A percentile compares a stretch with the other conserved stretches of the same genome.
Conservation (phyloP, 2,797 vertebrate genomes). For the Hypotaenidia okinawae region DNA sequence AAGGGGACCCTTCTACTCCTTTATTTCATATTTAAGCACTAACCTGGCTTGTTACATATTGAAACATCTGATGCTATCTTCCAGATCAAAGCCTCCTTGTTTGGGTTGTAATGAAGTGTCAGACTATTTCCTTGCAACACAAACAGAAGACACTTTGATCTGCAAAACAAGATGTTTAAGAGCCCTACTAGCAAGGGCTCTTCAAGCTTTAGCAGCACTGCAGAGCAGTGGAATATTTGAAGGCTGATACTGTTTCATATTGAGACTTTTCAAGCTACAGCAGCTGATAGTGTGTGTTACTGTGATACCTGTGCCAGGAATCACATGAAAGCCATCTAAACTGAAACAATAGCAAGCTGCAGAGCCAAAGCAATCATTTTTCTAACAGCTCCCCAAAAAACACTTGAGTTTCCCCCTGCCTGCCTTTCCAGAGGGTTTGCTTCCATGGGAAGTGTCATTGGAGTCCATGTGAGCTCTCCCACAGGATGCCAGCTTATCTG, state of each 20-base stretch:
- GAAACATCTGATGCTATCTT: slow-evolving; percentile 57
- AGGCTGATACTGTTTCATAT: background rate
- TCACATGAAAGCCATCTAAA: background rate
- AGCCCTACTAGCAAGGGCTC: slow-evolving; percentile 12
- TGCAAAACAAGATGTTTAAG: slow-evolving; percentile 51
- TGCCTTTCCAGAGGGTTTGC: background rate
- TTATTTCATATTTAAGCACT: background rate
- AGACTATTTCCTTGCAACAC: slow-evolving; percentile 6
- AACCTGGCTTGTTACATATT: slow-evolving; percentile 40
- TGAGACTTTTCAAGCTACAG: background rate
- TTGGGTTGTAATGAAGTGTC: slow-evolving; percentile 61
- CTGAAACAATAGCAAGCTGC: background rate
- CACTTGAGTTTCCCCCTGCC: rapidly evolving
- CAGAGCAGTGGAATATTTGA: background rate
- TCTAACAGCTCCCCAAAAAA: background rate
- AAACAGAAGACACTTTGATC: slow-evolving; percentile 59
- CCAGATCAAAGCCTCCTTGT: slow-evolving; percentile 63
- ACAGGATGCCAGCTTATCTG: background rate
- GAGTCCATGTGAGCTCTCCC: background rate
- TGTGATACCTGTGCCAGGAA: background rate
- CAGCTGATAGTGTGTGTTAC: background rate
- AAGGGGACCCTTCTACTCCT: background rate
- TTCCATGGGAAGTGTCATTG: background rate
- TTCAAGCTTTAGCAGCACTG: background rate
- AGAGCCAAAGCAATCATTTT: background rate